These are phyloP conservation scores for Nanorana parkeri DNA, from an alignment of 2,113 vertebrate species.

Conservation along the genomic window DNA sequence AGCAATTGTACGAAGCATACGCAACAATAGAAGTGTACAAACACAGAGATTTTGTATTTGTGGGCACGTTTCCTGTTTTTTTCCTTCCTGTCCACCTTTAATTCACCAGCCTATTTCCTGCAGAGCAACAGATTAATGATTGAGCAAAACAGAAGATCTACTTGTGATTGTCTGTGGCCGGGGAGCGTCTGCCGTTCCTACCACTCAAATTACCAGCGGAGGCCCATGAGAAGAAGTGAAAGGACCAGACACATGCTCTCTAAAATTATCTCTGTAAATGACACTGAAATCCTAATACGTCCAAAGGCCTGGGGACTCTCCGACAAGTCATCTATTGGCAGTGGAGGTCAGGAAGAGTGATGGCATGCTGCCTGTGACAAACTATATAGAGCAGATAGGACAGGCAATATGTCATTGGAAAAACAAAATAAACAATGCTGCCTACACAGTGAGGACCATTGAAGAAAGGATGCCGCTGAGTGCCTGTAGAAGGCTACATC, in stretches of 20 bases:
- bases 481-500: too few relatives aligned
- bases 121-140: conserved; percentile 18
- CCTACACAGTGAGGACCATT: neutral
- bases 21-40: neutral
- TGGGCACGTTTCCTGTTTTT: neutral
- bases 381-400: neutral
- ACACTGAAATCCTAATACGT: conserved; percentile 65
- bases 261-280: conserved; percentile 71
- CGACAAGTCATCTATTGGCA: conserved; percentile 55
- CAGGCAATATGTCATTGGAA: neutral
- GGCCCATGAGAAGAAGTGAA: conserved; percentile 65
- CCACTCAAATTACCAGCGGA: conserved; percentile 61
- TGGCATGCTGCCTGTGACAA: conserved; percentile 24
- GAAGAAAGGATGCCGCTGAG: too few relatives aligned
- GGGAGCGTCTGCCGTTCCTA: conserved; percentile 23
- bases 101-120: neutral
- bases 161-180: conserved; percentile 11
- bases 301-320: conserved; percentile 57
- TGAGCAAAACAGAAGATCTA: conserved; percentile 31
- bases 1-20: too few relatives aligned
- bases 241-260: conserved; percentile 65
- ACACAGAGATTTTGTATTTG: neutral
- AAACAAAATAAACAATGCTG: neutral
- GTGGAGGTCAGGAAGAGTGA: conserved; percentile 24
- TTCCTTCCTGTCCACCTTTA: neutral